These are phyloP conservation scores for Ptyas mucosa DNA, from an alignment of 2,113 vertebrate species.

Conservation along the genomic window DNA sequence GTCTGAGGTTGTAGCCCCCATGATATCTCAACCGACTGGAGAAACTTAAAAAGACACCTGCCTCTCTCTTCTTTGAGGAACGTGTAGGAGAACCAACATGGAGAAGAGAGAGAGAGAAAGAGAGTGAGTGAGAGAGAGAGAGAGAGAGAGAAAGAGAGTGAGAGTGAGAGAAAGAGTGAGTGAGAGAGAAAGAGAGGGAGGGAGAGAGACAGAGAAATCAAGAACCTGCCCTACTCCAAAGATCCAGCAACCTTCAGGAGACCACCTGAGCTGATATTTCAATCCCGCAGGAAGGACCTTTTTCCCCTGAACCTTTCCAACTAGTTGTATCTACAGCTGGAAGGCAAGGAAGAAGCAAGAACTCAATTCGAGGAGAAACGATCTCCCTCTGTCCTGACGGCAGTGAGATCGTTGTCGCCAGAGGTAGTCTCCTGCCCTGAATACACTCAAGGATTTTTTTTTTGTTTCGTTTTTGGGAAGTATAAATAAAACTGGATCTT, in stretches of 20 bases:
- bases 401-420: fast-evolving
- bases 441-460: not conserved
- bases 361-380: not conserved
- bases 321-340: not conserved
- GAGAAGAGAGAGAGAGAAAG: not conserved
- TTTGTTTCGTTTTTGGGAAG: not conserved
- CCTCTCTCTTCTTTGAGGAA: not conserved
- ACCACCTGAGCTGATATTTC: not conserved
- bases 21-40: not conserved
- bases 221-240: not conserved
- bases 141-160: too few species aligned
- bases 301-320: not conserved
- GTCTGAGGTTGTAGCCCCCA: not conserved
- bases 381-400: not conserved
- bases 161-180: too few species aligned
- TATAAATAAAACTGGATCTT: constrained; percentile 20
- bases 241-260: not conserved
- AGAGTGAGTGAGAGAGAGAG: too few species aligned
- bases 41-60: not conserved
- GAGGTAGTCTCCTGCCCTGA: not conserved
- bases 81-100: not conserved
- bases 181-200: too few species aligned
- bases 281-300: not conserved
- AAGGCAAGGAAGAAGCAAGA: not conserved
- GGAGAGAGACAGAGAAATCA: too few species aligned